Conservation (phyloP, 1,140 invertebrate species). For the Halyomorpha halys region DNA sequence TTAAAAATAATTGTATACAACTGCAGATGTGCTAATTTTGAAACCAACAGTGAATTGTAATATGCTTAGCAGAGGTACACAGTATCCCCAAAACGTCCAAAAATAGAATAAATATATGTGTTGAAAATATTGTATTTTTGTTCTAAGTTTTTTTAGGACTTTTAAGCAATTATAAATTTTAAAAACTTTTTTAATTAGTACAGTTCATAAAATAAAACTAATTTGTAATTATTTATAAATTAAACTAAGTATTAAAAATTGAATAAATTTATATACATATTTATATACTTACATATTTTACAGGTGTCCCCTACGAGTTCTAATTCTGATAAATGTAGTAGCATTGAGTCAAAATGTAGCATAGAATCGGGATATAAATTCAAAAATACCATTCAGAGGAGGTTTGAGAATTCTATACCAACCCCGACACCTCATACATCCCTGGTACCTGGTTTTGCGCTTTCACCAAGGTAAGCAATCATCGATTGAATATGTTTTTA, state of each 20-base stretch:
- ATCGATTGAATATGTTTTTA: not conserved
- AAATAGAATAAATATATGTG: too few relatives aligned
- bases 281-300: not conserved
- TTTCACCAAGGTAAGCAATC: not conserved
- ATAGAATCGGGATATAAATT: slow-evolving; percentile 64
- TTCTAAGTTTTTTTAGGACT: too few relatives aligned
- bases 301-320: slow-evolving; percentile 11
- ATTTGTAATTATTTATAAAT: too few relatives aligned
- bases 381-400: slow-evolving; percentile 86
- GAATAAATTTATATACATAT: not conserved
- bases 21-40: too few relatives aligned
- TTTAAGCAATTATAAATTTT: not conserved
- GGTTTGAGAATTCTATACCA: slow-evolving; percentile 46
- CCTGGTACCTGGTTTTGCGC: slow-evolving; percentile 2
- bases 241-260: not conserved
- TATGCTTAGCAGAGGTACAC: too few relatives aligned
- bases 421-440: not conserved
- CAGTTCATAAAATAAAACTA: too few relatives aligned
- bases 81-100: too few relatives aligned
- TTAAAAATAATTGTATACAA: too few relatives aligned
- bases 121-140: too few relatives aligned
- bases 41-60: too few relatives aligned
- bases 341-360: slow-evolving; percentile 31
- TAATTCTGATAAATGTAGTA: slow-evolving; percentile 5
- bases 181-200: not conserved